Conservation (phyloP, 92 coral and sea anemone genomes). For the Umimayanthus chanpuru region DNA sequence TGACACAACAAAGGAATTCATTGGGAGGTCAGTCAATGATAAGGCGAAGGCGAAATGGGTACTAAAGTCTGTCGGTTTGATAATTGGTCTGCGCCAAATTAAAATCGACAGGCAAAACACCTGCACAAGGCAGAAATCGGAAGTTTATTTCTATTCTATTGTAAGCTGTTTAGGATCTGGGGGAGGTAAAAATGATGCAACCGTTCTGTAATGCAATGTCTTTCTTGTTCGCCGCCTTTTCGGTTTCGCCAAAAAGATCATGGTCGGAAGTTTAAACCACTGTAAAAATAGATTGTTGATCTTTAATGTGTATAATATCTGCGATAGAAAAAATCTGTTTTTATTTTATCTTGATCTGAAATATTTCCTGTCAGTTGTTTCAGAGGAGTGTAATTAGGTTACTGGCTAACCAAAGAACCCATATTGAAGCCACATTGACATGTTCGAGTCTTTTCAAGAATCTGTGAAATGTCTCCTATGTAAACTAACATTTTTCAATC, state of each 20-base stretch:
- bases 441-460: not conserved
- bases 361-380: constrained; percentile 5
- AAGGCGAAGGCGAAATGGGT: not conserved
- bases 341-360: constrained; percentile 1
- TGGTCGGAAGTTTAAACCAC: constrained; percentile 14
- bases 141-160: not conserved
- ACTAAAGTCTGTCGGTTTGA: not conserved
- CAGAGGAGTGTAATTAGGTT: not conserved
- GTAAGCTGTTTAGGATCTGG: not conserved
- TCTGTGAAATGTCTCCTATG: not conserved
- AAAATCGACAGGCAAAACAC: constrained; percentile 11
- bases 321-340: not conserved
- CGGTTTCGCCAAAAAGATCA: not conserved
- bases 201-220: not conserved
- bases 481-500: not conserved
- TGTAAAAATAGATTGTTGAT: constrained; percentile 22
- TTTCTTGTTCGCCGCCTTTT: not conserved
- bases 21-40: not conserved
- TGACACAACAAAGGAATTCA: constrained; percentile 37
- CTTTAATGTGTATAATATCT: not conserved
- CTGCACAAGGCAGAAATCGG: not conserved
- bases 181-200: not conserved
- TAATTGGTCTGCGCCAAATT: constrained; percentile 1
- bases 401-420: not conserved
- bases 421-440: constrained; percentile 23